These are phyloP conservation scores for Verasper variegatus DNA, from an alignment of 2,113 vertebrate species.

Conservation along the genomic window DNA sequence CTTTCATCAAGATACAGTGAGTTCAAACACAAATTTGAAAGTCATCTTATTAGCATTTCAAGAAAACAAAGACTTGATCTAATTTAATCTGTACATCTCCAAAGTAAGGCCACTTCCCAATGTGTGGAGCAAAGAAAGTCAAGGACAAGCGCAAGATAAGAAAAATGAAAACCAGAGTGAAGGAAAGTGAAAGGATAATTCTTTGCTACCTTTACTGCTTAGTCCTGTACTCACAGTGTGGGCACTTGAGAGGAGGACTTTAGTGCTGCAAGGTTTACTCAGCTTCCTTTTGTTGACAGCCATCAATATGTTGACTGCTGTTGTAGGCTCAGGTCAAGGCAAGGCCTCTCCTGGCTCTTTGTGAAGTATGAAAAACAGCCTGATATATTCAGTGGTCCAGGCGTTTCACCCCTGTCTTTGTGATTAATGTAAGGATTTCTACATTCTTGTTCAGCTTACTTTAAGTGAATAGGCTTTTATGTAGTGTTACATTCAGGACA, in stretches of 20 bases:
- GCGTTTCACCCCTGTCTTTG: constrained; percentile 46
- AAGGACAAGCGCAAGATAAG: constrained; percentile 14
- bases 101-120: constrained; percentile 35
- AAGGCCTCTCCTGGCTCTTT: constrained; percentile 47
- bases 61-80: constrained; percentile 48
- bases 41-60: constrained; percentile 45
- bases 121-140: constrained; percentile 31
- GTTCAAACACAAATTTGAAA: constrained; percentile 27
- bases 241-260: constrained; percentile 58
- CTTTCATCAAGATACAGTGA: constrained; percentile 25
- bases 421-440: constrained; percentile 34
- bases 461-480: constrained; percentile 37
- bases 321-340: constrained; percentile 71
- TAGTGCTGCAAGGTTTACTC: constrained; percentile 56
- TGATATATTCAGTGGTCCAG: constrained; percentile 47
- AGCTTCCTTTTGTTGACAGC: constrained; percentile 58
- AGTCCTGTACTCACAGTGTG: constrained; percentile 28
- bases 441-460: constrained; percentile 36
- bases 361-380: constrained; percentile 43
- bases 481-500: constrained; percentile 12
- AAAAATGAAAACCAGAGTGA: constrained; percentile 14
- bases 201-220: constrained; percentile 27
- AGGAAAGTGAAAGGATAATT: constrained; percentile 13
- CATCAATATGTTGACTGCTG: constrained; percentile 62
- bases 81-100: constrained; percentile 46